Evolutionary conservation across 1,140 invertebrate genomes (phyloP).

Genomic region (Cryptotermes secundus): DNA sequence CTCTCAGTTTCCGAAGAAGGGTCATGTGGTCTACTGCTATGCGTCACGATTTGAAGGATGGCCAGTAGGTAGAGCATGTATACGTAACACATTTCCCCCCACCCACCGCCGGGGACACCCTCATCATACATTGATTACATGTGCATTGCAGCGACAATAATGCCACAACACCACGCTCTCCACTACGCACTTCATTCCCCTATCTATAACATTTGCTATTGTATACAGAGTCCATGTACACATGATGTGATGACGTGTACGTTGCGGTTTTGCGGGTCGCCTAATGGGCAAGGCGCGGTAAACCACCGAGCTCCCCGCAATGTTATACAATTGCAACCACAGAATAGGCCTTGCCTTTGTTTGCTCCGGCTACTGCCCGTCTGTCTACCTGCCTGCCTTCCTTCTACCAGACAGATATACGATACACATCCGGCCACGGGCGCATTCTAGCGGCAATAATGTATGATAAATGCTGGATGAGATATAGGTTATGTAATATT

Average conservation of each 20-base stretch:
- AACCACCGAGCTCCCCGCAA: constrained; percentile 26
- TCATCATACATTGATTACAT: constrained; percentile 27
- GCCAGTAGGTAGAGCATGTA: neutral
- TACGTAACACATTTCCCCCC: neutral
- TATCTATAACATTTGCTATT: constrained; percentile 5
- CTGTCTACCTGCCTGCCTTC: neutral
- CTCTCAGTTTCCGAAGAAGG: no score
- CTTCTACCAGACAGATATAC: constrained; percentile 1
- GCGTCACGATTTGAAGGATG: no score
- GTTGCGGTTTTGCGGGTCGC: constrained; percentile 21
- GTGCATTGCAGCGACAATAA: neutral
- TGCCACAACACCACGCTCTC: neutral
- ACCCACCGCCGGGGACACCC: neutral
- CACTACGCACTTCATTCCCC: neutral
- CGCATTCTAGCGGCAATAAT: constrained; percentile 27
- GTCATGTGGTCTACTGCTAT: no score
- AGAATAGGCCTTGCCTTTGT: neutral
- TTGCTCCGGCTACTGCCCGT: neutral
- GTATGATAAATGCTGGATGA: constrained; percentile 21
- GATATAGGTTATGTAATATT: constrained; percentile 27
- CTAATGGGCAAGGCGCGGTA: constrained; percentile 28
- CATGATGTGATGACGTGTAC: constrained; percentile 32
- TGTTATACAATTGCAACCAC: constrained; percentile 28
- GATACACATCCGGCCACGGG: neutral
- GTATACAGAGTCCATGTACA: constrained; percentile 16